Percentiles rank a stretch among this genome's conserved stretches.
phyloP scores from a whole-genome alignment of 2,888 invertebrate species.

The Drosophila merina region DNA sequence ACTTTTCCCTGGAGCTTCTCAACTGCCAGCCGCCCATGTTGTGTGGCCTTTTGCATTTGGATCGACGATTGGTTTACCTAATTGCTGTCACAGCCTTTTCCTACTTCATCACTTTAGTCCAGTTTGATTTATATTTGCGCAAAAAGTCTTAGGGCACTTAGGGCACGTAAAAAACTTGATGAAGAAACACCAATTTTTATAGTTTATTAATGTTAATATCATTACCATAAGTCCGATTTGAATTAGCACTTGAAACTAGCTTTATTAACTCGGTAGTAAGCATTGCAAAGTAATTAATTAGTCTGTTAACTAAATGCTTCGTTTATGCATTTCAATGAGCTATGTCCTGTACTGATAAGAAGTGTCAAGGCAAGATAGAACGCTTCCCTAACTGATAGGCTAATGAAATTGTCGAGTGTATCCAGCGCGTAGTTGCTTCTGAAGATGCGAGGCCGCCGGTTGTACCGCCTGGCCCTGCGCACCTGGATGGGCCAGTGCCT shows the following conservation, averaged over 20 bases:
- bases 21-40: constrained; percentile 55
- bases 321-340: background rate
- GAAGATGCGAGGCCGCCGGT: constrained; percentile 21
- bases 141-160: constrained; percentile 12
- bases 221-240: background rate
- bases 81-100: constrained; percentile 72
- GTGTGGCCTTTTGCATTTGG: constrained; percentile 72
- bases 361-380: background rate
- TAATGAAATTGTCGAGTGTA: background rate
- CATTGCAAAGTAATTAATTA: too few relatives aligned
- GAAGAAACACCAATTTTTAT: background rate
- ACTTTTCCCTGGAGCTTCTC: constrained; percentile 61
- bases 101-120: constrained; percentile 78
- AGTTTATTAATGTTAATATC: background rate
- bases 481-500: constrained; percentile 12
- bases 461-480: constrained; percentile 13
- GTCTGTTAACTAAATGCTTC: background rate
- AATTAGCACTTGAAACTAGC: background rate
- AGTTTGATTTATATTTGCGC: constrained; percentile 68
- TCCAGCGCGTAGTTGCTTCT: constrained; percentile 5
- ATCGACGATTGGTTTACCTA: constrained; percentile 67
- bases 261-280: background rate
- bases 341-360: background rate
- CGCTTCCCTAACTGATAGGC: background rate
- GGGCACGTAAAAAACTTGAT: background rate